phyloP scores from a whole-genome alignment of 2,888 invertebrate genomes.

The Stratiomys singularior region DNA sequence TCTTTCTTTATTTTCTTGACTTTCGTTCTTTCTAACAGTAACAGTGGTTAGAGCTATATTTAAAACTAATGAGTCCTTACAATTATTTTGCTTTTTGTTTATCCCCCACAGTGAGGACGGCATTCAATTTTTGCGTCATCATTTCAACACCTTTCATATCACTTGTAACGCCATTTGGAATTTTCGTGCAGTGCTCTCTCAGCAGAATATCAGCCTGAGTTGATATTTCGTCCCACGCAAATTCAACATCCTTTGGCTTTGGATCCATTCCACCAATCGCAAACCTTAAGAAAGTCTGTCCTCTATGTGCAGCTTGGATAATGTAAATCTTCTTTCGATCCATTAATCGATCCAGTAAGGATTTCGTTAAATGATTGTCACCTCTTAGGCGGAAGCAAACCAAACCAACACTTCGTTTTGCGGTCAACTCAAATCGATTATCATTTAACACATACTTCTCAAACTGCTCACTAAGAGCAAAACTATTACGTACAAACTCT shows the following conservation, averaged over 20 bases:
- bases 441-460: slow-evolving; percentile 77
- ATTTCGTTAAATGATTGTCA: slow-evolving; percentile 75
- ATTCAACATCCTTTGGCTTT: slow-evolving; percentile 76
- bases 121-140: slow-evolving; percentile 30
- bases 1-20: too few relatives aligned
- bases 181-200: slow-evolving; percentile 57
- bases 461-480: slow-evolving; percentile 81
- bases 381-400: slow-evolving; percentile 90
- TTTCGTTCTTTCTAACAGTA: too few relatives aligned
- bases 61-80: too few relatives aligned
- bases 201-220: slow-evolving; percentile 73
- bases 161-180: neutral
- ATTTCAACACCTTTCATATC: slow-evolving; percentile 2
- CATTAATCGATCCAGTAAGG: slow-evolving; percentile 77
- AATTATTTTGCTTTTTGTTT: slow-evolving; percentile 26
- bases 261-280: slow-evolving; percentile 82
- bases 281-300: slow-evolving; percentile 79
- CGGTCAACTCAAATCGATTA: slow-evolving; percentile 80
- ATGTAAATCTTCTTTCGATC: slow-evolving; percentile 83
- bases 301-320: slow-evolving; percentile 78
- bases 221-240: slow-evolving; percentile 76
- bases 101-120: slow-evolving; percentile 1
- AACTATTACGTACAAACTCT: slow-evolving; percentile 79
- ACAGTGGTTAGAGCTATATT: too few relatives aligned
- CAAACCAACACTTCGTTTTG: slow-evolving; percentile 79